Percentiles rank a stretch among this genome's conserved stretches.
Conservation (phyloP, 2,888 invertebrate genomes). For the Crioceris asparagi region DNA sequence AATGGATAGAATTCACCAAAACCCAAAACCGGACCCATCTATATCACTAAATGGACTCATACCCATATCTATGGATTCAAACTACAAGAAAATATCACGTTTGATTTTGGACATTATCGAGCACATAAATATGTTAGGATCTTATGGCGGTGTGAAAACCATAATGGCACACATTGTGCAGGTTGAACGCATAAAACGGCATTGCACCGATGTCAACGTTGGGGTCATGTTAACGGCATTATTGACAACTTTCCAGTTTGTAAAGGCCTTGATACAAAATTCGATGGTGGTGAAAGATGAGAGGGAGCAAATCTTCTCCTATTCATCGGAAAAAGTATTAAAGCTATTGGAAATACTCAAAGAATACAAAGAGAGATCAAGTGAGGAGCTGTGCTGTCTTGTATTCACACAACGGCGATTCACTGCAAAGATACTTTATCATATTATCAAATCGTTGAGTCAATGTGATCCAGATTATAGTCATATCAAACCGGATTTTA, state of each 20-base stretch:
- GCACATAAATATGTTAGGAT: slow-evolving; percentile 36
- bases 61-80: too few relatives aligned
- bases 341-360: slow-evolving; percentile 51
- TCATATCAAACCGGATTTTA: slow-evolving; percentile 57
- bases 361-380: slow-evolving; percentile 40
- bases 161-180: slow-evolving; percentile 50
- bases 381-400: slow-evolving; percentile 52
- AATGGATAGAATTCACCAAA: not conserved
- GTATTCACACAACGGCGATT: slow-evolving; percentile 64
- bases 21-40: too few relatives aligned
- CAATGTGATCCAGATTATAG: slow-evolving; percentile 41
- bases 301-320: slow-evolving; percentile 42
- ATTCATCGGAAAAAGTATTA: slow-evolving; percentile 50
- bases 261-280: slow-evolving; percentile 43
- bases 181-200: slow-evolving; percentile 44
- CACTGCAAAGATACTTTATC: slow-evolving; percentile 64
- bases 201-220: slow-evolving; percentile 20
- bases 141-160: slow-evolving; percentile 50
- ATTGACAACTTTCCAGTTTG: slow-evolving; percentile 37
- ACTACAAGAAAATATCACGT: too few relatives aligned
- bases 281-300: slow-evolving; percentile 40
- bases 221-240: slow-evolving; percentile 27
- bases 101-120: slow-evolving; percentile 25
- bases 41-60: too few relatives aligned
- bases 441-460: slow-evolving; percentile 48